Conservation (phyloP, 2,113 vertebrate genomes). For the Plestiodon gilberti region DNA sequence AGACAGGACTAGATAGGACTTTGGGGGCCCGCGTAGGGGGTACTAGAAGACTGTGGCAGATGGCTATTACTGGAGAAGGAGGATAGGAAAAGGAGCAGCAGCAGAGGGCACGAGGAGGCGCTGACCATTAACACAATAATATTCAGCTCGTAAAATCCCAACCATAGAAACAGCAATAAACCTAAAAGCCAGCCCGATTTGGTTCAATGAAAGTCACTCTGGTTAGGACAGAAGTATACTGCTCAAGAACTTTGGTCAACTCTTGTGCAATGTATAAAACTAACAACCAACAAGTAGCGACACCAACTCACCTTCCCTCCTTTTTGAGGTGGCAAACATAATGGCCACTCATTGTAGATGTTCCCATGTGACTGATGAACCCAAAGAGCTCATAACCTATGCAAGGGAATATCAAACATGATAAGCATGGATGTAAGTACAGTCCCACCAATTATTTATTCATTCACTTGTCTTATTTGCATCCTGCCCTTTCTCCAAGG, state of each 20-base stretch:
- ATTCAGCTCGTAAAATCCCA: background rate
- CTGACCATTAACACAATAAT: background rate
- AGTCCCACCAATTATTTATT: background rate
- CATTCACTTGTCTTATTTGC: background rate
- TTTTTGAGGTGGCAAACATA: constrained; percentile 98
- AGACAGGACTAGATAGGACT: background rate
- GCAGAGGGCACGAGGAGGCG: background rate
- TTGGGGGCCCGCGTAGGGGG: too few relatives aligned
- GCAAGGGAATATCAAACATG: constrained; percentile 44
- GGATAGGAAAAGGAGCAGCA: background rate
- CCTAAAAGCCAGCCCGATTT: background rate
- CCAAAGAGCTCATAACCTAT: constrained; percentile 95
- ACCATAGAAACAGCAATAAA: background rate
- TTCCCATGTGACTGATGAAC: constrained; percentile 98
- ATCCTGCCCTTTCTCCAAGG: background rate
- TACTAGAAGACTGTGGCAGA: background rate
- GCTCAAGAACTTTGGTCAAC: background rate
- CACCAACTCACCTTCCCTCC: constrained; percentile 91
- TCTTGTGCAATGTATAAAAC: background rate
- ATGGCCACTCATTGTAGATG: constrained; percentile 98
- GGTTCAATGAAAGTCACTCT: background rate
- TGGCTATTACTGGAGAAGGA: too few relatives aligned
- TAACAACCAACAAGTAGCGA: background rate
- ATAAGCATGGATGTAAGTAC: background rate
- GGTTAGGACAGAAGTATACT: background rate